Evolutionary conservation across 2,113 vertebrate genomes (phyloP), one percentile per base, ranked within the genome.

Genomic region (Diadophis punctatus): DNA sequence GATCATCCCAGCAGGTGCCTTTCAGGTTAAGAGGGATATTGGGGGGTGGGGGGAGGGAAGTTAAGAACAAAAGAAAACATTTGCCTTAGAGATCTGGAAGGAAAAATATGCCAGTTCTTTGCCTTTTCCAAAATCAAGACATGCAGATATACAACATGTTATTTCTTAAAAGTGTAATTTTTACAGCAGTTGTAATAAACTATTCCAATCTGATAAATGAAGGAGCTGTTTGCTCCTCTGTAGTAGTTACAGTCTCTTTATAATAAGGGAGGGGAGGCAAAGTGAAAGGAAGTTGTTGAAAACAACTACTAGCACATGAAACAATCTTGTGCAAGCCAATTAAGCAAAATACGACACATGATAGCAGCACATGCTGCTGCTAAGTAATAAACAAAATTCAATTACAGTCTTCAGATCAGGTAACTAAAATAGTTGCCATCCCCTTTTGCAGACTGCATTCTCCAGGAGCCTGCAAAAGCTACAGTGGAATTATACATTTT

Each of bases 1-100:
- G 91, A 99, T 98, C 98, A 99, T 99, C 63, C 99, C 99, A 3
- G 98, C 98, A 0, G 98, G 96, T 86, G 98, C 96, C 99, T 99
- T 51, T 53, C 55, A n/a, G 68, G 49, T 80, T 80, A 16, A 94
- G 90, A 43, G 18, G 34, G 4, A 39, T 85, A 88, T 88, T 34
- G 0, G 23, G 11, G 8, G n/a, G 18, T 1, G 18, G 1, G 16
- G 51, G 7, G 8, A 4, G 22, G 55, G 7, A 52, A 27, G 10
- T 52, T 30, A 87, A 87, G 49, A 52, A 87, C 46, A 49, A 49
- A 49, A 46, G 48, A 49, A 86, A 86, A 49, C 1, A 49, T 49
- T 86, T 86, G 85, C 46, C 46, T 39, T 80, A 39, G 68, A 39
- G 68, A 80, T 80, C n/a, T 80, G 18, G 18, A 39, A 43, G 18